phyloP scores from a whole-genome alignment of 2,888 invertebrate species.

The Caradrina clavipalpis region DNA sequence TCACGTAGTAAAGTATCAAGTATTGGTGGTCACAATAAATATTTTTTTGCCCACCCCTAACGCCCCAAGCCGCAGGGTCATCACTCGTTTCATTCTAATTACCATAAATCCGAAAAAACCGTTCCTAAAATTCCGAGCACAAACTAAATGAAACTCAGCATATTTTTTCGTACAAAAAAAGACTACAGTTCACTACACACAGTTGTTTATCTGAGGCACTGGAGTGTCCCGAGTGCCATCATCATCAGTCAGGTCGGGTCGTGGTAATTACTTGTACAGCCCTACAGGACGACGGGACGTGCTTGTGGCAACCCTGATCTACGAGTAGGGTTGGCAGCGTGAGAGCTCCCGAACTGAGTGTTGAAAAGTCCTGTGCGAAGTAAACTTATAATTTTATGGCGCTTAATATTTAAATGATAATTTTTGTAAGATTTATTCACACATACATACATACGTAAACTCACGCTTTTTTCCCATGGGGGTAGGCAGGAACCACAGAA shows the following conservation, averaged over 20 bases:
- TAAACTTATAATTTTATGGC: slow-evolving; percentile 17
- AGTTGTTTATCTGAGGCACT: slow-evolving; percentile 56
- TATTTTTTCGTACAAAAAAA: slow-evolving; percentile 56
- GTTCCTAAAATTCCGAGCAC: slow-evolving; percentile 33
- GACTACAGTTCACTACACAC: slow-evolving; percentile 55
- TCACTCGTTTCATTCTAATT: slow-evolving; percentile 46
- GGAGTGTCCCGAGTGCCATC: slow-evolving; percentile 60
- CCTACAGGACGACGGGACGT: slow-evolving; percentile 61
- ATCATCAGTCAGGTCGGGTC: slow-evolving; percentile 64
- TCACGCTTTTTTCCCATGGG: too few species aligned
- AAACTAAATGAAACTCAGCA: slow-evolving; percentile 58
- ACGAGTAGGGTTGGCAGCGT: slow-evolving; percentile 47
- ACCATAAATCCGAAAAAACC: slow-evolving; percentile 51
- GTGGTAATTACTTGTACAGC: slow-evolving; percentile 61
- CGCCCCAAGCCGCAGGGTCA: slow-evolving; percentile 28
- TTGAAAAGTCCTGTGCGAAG: slow-evolving; percentile 18
- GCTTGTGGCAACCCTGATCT: slow-evolving; percentile 61
- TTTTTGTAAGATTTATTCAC: slow-evolving; percentile 1
- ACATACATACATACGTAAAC: too few species aligned
- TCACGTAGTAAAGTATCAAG: slow-evolving; percentile 18
- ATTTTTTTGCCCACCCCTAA: slow-evolving; percentile 12
- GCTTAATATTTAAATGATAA: slow-evolving; percentile 29
- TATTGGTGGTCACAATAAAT: slow-evolving; percentile 3
- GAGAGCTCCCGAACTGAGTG: slow-evolving; percentile 24
- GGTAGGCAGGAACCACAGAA: too few species aligned